A percentile compares a stretch with the other conserved stretches of the same genome.
phyloP scores from a whole-genome alignment of 2,888 invertebrate genomes.

The Sceliomorpha sp. region DNA sequence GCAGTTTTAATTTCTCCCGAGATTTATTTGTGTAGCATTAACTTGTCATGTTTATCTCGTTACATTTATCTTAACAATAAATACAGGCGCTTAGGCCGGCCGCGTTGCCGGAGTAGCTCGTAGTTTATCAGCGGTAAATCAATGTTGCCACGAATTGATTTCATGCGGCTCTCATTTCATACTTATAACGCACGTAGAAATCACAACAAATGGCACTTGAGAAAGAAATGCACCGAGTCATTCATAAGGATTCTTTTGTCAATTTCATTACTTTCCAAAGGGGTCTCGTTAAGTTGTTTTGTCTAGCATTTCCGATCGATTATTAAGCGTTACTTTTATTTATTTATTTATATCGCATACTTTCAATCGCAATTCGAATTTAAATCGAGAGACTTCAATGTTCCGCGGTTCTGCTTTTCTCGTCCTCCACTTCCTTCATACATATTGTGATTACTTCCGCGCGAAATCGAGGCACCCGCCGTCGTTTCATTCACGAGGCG shows the following conservation, averaged over 20 bases:
- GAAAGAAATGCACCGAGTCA: no score
- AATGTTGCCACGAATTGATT: slow-evolving; percentile 46
- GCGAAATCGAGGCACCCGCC: slow-evolving; percentile 57
- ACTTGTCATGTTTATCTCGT: slow-evolving; percentile 56
- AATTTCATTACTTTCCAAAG: no score
- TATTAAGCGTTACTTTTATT: no score
- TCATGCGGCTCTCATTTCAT: no score
- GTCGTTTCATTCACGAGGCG: slow-evolving; percentile 24
- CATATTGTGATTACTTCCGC: slow-evolving; percentile 78
- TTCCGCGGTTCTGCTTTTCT: slow-evolving; percentile 65
- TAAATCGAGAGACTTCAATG: no score
- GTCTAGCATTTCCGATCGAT: no score
- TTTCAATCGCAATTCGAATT: no score
- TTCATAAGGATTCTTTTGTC: no score
- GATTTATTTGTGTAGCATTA: slow-evolving; percentile 48
- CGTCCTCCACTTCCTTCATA: slow-evolving; percentile 70
- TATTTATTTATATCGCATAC: no score
- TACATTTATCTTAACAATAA: slow-evolving; percentile 54
- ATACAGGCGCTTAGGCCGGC: slow-evolving; percentile 32
- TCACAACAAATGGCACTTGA: no score
- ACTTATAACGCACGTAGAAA: no score
- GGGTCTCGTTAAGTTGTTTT: no score
- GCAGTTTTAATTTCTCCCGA: slow-evolving; percentile 32
- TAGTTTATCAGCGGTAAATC: slow-evolving; percentile 48
- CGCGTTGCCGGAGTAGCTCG: slow-evolving; percentile 36